Percentiles rank a stretch among this genome's conserved stretches.
These are phyloP conservation scores for Orthosia gothica DNA, from an alignment of 2,888 invertebrate species.

Conservation along the genomic window DNA sequence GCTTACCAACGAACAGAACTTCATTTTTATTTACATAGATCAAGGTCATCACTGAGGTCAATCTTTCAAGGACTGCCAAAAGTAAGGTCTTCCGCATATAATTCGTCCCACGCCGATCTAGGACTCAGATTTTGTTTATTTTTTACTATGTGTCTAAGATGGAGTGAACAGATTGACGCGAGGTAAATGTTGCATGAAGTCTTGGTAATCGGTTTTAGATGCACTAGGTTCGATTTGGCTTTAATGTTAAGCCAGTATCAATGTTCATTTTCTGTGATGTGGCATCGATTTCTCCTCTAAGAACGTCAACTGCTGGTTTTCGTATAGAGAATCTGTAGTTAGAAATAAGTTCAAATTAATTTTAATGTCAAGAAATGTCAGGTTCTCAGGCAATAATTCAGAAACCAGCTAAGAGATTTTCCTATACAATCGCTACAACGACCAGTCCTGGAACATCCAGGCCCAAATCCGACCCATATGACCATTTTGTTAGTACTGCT, in stretches of 20 bases:
- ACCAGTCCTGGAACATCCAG: too few relatives aligned
- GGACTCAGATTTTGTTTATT: conserved; percentile 32
- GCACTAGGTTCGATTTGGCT: not conserved
- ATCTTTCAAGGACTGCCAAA: conserved; percentile 18
- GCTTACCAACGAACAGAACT: too few relatives aligned
- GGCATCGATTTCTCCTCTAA: not conserved
- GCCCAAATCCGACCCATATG: too few relatives aligned
- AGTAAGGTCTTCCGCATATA: conserved; percentile 16
- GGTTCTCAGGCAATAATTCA: too few relatives aligned
- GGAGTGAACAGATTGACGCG: conserved; percentile 8
- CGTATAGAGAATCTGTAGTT: too few relatives aligned
- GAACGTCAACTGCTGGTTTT: not conserved
- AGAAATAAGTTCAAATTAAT: too few relatives aligned
- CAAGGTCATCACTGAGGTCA: conserved; percentile 3
- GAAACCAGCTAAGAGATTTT: too few relatives aligned
- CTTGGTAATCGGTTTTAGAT: conserved; percentile 6
- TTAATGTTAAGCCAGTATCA: not conserved
- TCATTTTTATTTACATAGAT: too few relatives aligned
- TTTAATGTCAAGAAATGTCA: too few relatives aligned
- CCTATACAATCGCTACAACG: too few relatives aligned
- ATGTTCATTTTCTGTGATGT: not conserved
- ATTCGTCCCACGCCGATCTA: conserved; percentile 12
- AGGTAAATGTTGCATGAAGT: conserved; percentile 39
- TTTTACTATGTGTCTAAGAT: conserved; percentile 44
- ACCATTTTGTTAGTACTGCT: too few relatives aligned